Evolutionary conservation across 2,113 vertebrate species (phyloP).

Genomic region (Periophthalmodon schlosseri): DNA sequence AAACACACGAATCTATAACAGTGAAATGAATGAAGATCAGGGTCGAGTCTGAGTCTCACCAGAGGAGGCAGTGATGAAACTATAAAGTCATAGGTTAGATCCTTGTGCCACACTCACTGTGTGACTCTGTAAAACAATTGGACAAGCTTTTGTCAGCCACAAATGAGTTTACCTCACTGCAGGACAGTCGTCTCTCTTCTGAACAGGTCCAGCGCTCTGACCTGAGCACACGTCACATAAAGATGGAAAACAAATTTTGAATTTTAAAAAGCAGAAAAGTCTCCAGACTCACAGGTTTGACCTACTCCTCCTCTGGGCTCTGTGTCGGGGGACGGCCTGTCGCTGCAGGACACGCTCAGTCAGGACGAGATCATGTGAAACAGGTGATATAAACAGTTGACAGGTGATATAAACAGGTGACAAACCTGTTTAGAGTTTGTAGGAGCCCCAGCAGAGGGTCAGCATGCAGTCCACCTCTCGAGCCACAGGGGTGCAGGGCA

Average conservation of each 20-base stretch:
- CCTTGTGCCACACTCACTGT: neutral
- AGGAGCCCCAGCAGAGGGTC: constrained; percentile 38
- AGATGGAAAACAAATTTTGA: neutral
- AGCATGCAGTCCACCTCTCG: constrained; percentile 10
- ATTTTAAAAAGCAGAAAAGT: too few relatives aligned
- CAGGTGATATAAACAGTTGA: neutral
- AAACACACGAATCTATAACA: neutral
- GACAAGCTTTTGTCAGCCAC: neutral
- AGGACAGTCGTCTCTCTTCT: constrained; percentile 1
- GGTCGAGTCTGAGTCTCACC: neutral
- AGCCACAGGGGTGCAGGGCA: constrained; percentile 16
- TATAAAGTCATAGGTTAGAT: neutral
- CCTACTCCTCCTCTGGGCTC: constrained; percentile 13
- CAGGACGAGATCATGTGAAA: neutral
- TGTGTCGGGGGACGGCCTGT: neutral
- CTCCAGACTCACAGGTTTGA: constrained; percentile 1
- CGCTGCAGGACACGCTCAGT: constrained; percentile 11
- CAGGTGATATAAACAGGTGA: neutral
- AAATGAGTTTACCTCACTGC: constrained; percentile 30
- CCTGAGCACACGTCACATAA: constrained; percentile 9
- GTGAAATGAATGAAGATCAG: neutral
- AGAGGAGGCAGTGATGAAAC: neutral
- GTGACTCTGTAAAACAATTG: too few relatives aligned
- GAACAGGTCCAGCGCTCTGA: constrained; percentile 10
- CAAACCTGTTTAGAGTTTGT: constrained; percentile 46